Evolutionary conservation across 2,113 vertebrate species (phyloP).

Genomic region (Talpa occidentalis): DNA sequence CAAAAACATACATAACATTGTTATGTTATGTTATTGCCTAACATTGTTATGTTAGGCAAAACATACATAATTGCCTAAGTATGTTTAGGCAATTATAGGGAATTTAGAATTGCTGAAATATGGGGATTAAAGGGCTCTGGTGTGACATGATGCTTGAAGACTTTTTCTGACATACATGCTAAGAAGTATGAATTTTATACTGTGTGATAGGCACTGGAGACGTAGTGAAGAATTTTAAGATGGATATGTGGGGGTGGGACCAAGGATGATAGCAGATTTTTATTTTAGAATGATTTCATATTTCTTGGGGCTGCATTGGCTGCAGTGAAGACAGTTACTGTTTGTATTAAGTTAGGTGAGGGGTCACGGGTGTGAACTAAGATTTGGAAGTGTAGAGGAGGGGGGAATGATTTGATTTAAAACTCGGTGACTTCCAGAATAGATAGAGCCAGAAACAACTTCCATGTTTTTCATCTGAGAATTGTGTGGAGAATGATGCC

Average conservation of each 20-base stretch:
- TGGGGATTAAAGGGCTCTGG: neutral
- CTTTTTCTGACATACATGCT: neutral
- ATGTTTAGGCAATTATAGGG: neutral
- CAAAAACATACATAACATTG: too few species aligned
- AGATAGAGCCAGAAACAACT: neutral
- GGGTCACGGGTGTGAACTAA: neutral
- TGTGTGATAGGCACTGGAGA: neutral
- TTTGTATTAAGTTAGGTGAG: neutral
- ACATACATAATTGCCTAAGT: too few species aligned
- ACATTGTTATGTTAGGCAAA: too few species aligned
- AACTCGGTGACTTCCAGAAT: neutral
- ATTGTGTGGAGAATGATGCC: neutral
- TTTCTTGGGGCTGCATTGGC: neutral
- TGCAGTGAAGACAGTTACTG: neutral
- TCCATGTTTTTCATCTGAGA: neutral
- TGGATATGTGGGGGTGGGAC: neutral
- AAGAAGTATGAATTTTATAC: neutral
- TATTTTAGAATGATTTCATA: neutral
- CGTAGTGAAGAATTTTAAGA: neutral
- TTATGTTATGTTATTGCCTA: too few species aligned
- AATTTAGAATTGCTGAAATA: neutral
- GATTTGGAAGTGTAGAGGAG: neutral
- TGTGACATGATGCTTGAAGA: neutral
- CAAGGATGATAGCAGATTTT: neutral
- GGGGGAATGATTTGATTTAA: neutral